Conservation (phyloP, 2,888 invertebrate genomes). For the Monoplex corrugatus region DNA sequence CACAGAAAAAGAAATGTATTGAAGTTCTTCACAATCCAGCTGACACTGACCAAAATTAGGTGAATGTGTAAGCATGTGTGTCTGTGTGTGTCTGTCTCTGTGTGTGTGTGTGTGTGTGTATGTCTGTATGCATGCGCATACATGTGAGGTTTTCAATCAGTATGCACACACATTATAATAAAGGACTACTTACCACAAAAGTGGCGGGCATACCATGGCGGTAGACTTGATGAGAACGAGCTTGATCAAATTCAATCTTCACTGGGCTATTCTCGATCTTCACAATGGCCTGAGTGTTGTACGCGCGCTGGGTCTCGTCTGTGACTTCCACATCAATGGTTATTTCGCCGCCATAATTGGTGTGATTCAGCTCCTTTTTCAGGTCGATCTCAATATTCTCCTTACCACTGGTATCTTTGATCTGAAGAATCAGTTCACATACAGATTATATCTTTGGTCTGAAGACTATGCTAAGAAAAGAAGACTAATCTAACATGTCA, state of each 20-base stretch:
- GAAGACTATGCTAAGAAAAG: too few relatives aligned
- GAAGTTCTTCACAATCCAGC: neutral
- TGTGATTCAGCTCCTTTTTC: neutral
- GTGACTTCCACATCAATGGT: conserved; percentile 44
- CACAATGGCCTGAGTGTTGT: neutral
- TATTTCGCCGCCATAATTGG: neutral
- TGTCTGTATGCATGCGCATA: neutral
- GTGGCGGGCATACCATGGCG: neutral
- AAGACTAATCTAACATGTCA: too few relatives aligned
- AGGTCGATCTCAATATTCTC: conserved; percentile 38
- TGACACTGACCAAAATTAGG: neutral
- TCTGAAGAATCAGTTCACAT: neutral
- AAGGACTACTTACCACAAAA: conserved; percentile 29
- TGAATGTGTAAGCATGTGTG: neutral
- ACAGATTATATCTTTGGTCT: conserved; percentile 17
- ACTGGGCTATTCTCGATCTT: neutral
- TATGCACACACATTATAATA: neutral
- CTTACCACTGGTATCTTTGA: conserved; percentile 27
- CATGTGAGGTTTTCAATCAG: neutral
- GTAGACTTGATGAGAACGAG: neutral
- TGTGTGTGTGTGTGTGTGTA: conserved; percentile 6
- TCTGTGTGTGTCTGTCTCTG: neutral
- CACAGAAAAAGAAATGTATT: neutral
- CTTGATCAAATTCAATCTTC: conserved; percentile 3
- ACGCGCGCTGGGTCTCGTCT: conserved; percentile 53